Conservation (phyloP, 1,140 invertebrate species). For the Elysia chlorotica region DNA sequence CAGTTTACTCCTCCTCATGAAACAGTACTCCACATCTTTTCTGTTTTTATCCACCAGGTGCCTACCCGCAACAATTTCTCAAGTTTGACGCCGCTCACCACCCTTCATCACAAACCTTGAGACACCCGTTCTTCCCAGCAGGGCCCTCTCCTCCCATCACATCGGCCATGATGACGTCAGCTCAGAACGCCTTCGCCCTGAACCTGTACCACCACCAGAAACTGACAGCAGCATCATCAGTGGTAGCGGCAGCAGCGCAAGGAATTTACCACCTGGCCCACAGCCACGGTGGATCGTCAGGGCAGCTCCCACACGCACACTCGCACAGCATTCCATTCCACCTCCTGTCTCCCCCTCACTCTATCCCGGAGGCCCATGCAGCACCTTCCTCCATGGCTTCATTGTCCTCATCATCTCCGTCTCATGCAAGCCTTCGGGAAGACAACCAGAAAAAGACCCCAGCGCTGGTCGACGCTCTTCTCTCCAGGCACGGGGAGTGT, state of each 20-base stretch:
- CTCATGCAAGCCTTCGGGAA: too few species aligned
- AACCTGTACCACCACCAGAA: conserved; percentile 19
- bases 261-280: conserved; percentile 16
- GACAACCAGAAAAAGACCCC: conserved; percentile 5
- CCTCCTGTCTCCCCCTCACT: conserved; percentile 15
- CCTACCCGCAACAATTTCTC: conserved; percentile 19
- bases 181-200: not conserved
- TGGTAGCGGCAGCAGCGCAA: not conserved
- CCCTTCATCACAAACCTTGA: conserved; percentile 17
- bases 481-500: conserved; percentile 18
- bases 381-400: not conserved
- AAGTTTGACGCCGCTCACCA: too few species aligned
- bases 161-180: conserved; percentile 11
- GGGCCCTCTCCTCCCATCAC: conserved; percentile 17
- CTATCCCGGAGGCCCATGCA: not conserved
- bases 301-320: conserved; percentile 18
- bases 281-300: too few species aligned
- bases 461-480: conserved; percentile 3
- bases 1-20: too few species aligned
- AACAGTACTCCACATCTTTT: too few species aligned
- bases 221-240: not conserved
- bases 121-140: conserved; percentile 21
- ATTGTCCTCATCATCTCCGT: conserved; percentile 8
- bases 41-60: not conserved
- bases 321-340: conserved; percentile 20